Conservation (phyloP, 2,888 invertebrate species). For the Epiblema foenella region DNA sequence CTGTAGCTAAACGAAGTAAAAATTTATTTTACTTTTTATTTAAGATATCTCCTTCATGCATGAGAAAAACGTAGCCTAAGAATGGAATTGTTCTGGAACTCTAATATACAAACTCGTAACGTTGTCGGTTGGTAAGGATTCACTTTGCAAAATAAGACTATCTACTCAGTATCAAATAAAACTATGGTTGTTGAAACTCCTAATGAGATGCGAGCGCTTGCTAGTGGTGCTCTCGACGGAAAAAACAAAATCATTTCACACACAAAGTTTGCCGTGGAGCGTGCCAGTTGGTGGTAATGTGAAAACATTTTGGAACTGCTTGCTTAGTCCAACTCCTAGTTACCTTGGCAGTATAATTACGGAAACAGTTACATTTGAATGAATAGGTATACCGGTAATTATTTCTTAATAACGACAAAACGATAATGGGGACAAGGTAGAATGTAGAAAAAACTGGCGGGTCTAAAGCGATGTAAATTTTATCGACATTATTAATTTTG, state of each 20-base stretch:
- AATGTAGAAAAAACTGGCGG: too few species aligned
- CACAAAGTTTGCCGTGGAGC: slow-evolving; percentile 33
- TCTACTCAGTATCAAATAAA: slow-evolving; percentile 26
- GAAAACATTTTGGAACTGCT: slow-evolving; percentile 28
- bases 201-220: slow-evolving; percentile 33
- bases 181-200: slow-evolving; percentile 32
- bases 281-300: slow-evolving; percentile 28
- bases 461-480: too few species aligned
- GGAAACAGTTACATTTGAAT: slow-evolving; percentile 10
- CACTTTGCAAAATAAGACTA: slow-evolving; percentile 27
- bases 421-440: neutral
- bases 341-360: slow-evolving; percentile 11
- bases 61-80: neutral
- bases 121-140: slow-evolving; percentile 6
- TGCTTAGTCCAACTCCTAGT: slow-evolving; percentile 4
- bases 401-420: neutral
- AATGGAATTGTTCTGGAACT: neutral
- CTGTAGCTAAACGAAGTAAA: too few species aligned
- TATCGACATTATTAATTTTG: too few species aligned
- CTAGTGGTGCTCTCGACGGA: slow-evolving; percentile 32
- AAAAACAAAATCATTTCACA: slow-evolving; percentile 45
- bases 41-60: neutral
- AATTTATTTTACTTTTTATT: neutral
- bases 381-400: neutral
- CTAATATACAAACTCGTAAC: slow-evolving; percentile 9